phyloP scores from a whole-genome alignment of 2,797 vertebrate genomes.

The Gambelia wislizenii region DNA sequence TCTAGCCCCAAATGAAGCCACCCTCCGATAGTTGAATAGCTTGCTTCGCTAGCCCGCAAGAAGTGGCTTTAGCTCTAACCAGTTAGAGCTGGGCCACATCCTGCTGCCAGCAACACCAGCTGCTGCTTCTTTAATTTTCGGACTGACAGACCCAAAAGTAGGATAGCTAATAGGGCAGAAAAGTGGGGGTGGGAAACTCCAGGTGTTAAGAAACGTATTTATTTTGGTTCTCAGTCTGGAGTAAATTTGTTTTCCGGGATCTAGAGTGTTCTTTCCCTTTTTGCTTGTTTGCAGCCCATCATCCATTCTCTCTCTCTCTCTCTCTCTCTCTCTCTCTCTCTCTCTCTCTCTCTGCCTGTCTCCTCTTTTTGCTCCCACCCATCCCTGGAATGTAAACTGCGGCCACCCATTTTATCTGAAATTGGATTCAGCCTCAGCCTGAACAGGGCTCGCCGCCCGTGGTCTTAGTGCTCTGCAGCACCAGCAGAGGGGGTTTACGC shows the following conservation, averaged over 20 bases:
- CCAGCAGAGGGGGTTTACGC: too few species aligned
- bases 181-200: not conserved
- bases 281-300: not conserved
- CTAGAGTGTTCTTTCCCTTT: not conserved
- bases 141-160: not conserved
- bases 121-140: constrained; percentile 1
- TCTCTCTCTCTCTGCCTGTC: too few species aligned
- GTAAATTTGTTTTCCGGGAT: not conserved
- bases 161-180: not conserved
- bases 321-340: too few species aligned
- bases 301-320: not conserved
- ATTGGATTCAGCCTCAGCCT: too few species aligned
- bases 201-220: not conserved
- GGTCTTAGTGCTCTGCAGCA: too few species aligned
- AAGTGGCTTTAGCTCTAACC: not conserved
- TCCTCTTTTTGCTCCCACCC: too few species aligned
- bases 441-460: too few species aligned
- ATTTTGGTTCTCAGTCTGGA: not conserved
- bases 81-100: not conserved
- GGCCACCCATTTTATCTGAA: too few species aligned
- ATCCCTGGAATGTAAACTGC: too few species aligned
- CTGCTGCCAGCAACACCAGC: not conserved
- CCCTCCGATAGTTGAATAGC: not conserved
- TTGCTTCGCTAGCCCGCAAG: not conserved
- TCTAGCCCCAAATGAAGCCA: not conserved